Evolutionary conservation across 1,140 invertebrate species (phyloP).

Genomic region (Polyergus mexicanus): DNA sequence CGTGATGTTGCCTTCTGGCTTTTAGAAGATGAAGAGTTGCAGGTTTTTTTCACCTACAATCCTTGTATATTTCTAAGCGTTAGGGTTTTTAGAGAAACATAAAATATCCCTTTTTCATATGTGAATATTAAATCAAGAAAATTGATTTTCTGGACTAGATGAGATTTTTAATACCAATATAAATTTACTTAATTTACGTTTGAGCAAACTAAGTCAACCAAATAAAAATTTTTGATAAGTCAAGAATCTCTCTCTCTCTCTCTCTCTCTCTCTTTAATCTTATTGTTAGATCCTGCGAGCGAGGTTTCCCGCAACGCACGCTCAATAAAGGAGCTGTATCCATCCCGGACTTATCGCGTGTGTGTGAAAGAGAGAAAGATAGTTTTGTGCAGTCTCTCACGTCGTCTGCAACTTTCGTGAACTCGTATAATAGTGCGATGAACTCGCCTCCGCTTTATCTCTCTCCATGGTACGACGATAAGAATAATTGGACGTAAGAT

Average conservation of each 20-base stretch:
- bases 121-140: background rate
- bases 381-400: conserved; percentile 37
- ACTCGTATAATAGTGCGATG: conserved; percentile 68
- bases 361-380: conserved; percentile 5
- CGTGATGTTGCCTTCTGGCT: conserved; percentile 69
- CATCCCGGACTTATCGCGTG: background rate
- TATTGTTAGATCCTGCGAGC: conserved; percentile 16
- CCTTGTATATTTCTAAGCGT: no score
- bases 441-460: conserved; percentile 66
- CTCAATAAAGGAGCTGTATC: conserved; percentile 27
- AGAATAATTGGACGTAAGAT: conserved; percentile 56
- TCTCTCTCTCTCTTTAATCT: background rate
- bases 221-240: background rate
- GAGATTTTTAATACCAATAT: background rate
- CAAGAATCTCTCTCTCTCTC: conserved; percentile 1
- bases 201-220: background rate
- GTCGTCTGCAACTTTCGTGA: conserved; percentile 65
- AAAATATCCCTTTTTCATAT: background rate
- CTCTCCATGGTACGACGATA: conserved; percentile 53
- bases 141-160: background rate
- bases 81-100: background rate
- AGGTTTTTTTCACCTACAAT: conserved; percentile 19
- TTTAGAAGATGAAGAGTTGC: conserved; percentile 44
- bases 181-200: background rate
- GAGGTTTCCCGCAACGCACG: conserved; percentile 1